Evolutionary conservation across 2,888 invertebrate species (phyloP).

Genomic region (Drosophila niveifrons): DNA sequence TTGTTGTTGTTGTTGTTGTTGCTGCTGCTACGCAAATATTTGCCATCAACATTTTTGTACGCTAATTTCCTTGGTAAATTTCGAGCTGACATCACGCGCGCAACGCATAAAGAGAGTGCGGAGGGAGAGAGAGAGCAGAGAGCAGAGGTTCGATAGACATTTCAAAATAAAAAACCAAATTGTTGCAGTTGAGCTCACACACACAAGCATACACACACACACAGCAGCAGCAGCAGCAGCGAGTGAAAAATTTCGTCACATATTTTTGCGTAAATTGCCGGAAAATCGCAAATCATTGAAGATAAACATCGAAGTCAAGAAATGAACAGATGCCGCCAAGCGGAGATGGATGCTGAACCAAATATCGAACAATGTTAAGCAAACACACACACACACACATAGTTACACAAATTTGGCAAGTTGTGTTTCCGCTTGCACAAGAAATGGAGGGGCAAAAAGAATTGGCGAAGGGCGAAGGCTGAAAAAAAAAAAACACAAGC

Average conservation of each 20-base stretch:
- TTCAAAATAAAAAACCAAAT: conserved; percentile 64
- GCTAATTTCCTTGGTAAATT: conserved; percentile 77
- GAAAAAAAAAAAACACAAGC: conserved; percentile 35
- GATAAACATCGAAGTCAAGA: conserved; percentile 82
- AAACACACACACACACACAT: conserved; percentile 53
- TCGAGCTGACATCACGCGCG: conserved; percentile 76
- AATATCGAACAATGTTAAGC: conserved; percentile 80
- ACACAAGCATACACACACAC: conserved; percentile 15
- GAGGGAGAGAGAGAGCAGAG: neutral
- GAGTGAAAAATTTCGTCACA: conserved; percentile 77
- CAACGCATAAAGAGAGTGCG: conserved; percentile 60
- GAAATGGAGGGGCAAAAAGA: conserved; percentile 40
- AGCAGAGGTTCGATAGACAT: conserved; percentile 53
- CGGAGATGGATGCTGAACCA: conserved; percentile 62
- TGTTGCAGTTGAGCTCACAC: conserved; percentile 67
- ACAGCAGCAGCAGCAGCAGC: conserved; percentile 2
- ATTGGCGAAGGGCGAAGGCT: conserved; percentile 13
- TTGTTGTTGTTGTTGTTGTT: conserved; percentile 9
- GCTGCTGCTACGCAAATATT: conserved; percentile 66
- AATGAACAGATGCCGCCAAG: conserved; percentile 69
- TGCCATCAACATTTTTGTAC: conserved; percentile 81
- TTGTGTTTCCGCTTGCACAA: conserved; percentile 72
- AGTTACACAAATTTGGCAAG: conserved; percentile 57
- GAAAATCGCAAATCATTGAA: conserved; percentile 82
- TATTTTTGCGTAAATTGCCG: conserved; percentile 83